phyloP scores from a whole-genome alignment of 2,113 vertebrate genomes.

The Henicopernis longicauda region DNA sequence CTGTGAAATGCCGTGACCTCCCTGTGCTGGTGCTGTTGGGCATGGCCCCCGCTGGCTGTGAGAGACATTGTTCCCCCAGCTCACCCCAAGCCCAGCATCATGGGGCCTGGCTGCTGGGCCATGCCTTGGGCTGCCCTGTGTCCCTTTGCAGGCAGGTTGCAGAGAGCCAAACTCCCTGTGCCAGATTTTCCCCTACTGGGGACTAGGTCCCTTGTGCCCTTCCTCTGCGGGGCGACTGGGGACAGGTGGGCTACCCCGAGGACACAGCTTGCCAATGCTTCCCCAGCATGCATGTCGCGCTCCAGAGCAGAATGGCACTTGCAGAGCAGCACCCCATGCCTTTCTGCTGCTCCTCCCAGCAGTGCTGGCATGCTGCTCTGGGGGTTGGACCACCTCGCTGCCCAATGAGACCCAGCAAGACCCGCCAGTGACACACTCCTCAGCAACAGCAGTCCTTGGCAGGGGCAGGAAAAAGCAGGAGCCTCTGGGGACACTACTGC shows the following conservation, averaged over 20 bases:
- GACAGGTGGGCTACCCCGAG: no score
- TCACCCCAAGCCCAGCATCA: not conserved
- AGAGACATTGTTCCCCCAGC: not conserved
- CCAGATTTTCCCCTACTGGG: not conserved
- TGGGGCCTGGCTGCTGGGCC: not conserved
- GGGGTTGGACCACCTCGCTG: not conserved
- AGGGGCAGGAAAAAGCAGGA: not conserved
- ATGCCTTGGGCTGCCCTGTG: not conserved
- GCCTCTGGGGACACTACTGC: not conserved
- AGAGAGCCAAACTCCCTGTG: not conserved
- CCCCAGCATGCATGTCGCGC: rapidly evolving
- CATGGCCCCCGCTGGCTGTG: rapidly evolving
- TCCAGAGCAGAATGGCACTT: not conserved
- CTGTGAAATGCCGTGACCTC: not conserved
- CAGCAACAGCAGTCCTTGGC: not conserved
- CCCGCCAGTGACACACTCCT: rapidly evolving
- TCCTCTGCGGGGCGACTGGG: not conserved
- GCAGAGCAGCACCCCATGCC: not conserved
- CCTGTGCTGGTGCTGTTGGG: not conserved
- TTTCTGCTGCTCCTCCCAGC: rapidly evolving
- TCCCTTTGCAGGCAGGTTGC: not conserved
- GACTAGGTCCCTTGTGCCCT: not conserved
- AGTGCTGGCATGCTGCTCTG: not conserved
- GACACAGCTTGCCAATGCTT: not conserved
- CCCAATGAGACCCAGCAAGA: rapidly evolving